Percentiles rank a stretch among this genome's conserved stretches.
phyloP scores from a whole-genome alignment of 2,888 invertebrate species.

The Maniola hyperantus region DNA sequence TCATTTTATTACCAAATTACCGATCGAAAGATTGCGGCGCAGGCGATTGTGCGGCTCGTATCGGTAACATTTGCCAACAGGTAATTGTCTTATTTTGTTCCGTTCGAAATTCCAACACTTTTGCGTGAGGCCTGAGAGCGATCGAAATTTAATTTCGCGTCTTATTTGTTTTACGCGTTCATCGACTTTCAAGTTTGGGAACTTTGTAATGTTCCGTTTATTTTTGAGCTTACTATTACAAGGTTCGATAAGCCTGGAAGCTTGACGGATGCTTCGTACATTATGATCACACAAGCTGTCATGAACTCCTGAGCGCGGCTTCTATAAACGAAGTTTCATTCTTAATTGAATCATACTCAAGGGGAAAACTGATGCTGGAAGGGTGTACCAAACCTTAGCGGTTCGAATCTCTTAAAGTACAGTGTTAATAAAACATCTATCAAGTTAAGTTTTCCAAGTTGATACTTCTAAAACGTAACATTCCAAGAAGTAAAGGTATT shows the following conservation, averaged over 20 bases:
- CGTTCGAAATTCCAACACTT: conserved; percentile 60
- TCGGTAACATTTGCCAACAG: conserved; percentile 76
- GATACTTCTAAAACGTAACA: not conserved
- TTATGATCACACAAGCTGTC: not conserved
- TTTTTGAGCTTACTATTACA: not conserved
- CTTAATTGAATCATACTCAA: no score
- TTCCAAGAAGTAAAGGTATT: conserved; percentile 20
- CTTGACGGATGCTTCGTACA: not conserved
- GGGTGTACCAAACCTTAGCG: no score
- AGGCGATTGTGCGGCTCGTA: conserved; percentile 67
- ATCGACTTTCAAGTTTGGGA: conserved; percentile 3
- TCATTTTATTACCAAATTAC: conserved; percentile 84
- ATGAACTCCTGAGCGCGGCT: no score
- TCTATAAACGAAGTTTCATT: no score
- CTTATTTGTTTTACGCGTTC: conserved; percentile 37
- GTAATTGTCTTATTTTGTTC: conserved; percentile 72
- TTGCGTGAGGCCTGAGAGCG: conserved; percentile 39
- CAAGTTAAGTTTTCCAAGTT: not conserved
- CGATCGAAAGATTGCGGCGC: conserved; percentile 73
- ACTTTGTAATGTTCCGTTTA: conserved; percentile 2
- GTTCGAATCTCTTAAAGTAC: no score
- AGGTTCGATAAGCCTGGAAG: not conserved
- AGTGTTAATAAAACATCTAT: no score
- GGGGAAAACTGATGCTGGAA: no score
- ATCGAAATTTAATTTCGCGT: conserved; percentile 35